phyloP scores from a whole-genome alignment of 2,888 invertebrate species.

The Tetheella fluctuosa region DNA sequence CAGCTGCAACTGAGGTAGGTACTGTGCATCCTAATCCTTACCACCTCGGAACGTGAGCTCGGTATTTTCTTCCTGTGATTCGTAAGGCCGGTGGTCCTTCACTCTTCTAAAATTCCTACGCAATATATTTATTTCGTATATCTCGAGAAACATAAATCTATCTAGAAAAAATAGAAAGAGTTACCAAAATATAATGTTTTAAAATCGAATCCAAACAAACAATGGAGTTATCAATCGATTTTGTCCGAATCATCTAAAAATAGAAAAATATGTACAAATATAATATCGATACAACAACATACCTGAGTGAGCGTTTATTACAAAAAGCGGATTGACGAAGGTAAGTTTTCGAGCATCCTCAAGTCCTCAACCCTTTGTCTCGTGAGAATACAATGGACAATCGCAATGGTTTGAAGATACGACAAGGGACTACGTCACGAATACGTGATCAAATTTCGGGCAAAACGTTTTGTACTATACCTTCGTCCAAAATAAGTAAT shows the following conservation, averaged over 20 bases:
- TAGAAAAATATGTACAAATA: slow-evolving; percentile 27
- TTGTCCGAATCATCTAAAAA: not conserved
- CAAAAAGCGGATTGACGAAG: slow-evolving; percentile 79
- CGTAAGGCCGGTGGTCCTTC: too few species aligned
- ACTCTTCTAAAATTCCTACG: too few species aligned
- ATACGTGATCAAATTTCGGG: slow-evolving; percentile 82
- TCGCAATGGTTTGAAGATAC: slow-evolving; percentile 76
- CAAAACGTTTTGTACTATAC: slow-evolving; percentile 74
- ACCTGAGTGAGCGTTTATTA: slow-evolving; percentile 66
- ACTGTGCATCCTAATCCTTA: too few species aligned
- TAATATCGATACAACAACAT: slow-evolving; percentile 63
- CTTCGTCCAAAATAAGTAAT: slow-evolving; percentile 73
- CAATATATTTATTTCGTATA: too few species aligned
- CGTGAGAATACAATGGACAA: slow-evolving; percentile 80
- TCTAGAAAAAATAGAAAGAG: too few species aligned
- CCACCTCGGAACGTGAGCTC: too few species aligned
- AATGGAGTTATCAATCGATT: not conserved
- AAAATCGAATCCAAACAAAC: not conserved
- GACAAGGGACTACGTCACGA: slow-evolving; percentile 72
- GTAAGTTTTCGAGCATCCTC: slow-evolving; percentile 53
- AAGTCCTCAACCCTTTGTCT: slow-evolving; percentile 78
- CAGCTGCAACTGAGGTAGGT: too few species aligned
- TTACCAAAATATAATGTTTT: too few species aligned
- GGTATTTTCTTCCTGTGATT: too few species aligned
- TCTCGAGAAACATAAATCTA: too few species aligned